Evolutionary conservation across 2,888 invertebrate genomes (phyloP), one percentile per base, ranked within the genome.

Genomic region (Acholoe squamosa): DNA sequence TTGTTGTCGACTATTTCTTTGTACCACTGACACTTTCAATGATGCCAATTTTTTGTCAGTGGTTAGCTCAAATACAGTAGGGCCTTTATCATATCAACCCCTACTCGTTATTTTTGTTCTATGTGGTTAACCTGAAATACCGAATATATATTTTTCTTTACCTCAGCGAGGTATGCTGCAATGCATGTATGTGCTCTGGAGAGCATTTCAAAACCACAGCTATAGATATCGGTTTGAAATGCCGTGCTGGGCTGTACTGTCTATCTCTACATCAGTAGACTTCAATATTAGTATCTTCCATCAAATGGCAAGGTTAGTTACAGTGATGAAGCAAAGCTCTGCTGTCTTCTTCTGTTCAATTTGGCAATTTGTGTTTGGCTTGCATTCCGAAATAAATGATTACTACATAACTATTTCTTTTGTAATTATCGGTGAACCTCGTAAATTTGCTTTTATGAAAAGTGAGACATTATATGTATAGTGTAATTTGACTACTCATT

Each of bases 281-380:
- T 71, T 1, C 31, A n/a, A 71, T 28, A 28, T 71, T 28, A 25
- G 25, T 28, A 25, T n/a, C 25, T 28, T 0, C 5, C 28, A 0
- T 14, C n/a, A 71, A 28, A 71, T 61, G 3, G 25, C 31, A 28
- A 28, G n/a, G 25, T 71, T 71, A 71, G n/a, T n/a, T n/a, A 14
- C 71, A 71, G 71, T 71, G 71, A 71, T 71, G 71, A 71, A 71
- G 71, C 71, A 71, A 71, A 71, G 71, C 71, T 71, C 14, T 1
- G 71, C 16, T 71, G 28, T 28, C 1, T 16, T 25, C 7, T 71
- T 16, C 31, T 28, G 25, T 71, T 61, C 19, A 61, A 61, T 0
- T 12, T 19, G n/a, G 1, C 61, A 19, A 19, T 61, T n/a, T 3
- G 61, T 43, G 61, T 61, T 71, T 14, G 25, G n/a, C 31, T 28